Conservation (phyloP, 2,113 vertebrate species). For the Progne subis region DNA sequence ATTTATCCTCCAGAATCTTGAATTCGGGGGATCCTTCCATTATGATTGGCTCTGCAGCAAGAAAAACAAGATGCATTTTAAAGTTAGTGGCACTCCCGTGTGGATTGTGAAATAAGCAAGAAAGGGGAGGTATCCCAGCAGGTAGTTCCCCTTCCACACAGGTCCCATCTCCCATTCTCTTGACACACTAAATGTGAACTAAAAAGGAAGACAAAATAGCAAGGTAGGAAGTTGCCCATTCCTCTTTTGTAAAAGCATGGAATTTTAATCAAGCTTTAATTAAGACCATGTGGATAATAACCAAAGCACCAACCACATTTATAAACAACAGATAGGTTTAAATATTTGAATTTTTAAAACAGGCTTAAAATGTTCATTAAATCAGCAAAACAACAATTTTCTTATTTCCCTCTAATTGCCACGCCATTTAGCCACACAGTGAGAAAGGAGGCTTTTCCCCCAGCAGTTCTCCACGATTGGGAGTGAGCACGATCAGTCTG, state of each 20-base stretch:
- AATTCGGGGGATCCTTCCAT: slow-evolving; percentile 90
- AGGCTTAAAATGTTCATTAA: slow-evolving; percentile 79
- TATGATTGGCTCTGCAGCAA: slow-evolving; percentile 88
- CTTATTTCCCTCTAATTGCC: slow-evolving; percentile 78
- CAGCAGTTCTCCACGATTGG: slow-evolving; percentile 36
- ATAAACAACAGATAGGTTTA: slow-evolving; percentile 66
- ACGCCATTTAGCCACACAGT: slow-evolving; percentile 71
- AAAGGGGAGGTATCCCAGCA: neutral
- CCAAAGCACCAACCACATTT: slow-evolving; percentile 70
- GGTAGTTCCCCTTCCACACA: neutral
- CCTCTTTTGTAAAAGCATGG: slow-evolving; percentile 62
- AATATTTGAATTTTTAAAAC: slow-evolving; percentile 71
- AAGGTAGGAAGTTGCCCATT: slow-evolving; percentile 52
- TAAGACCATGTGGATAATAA: slow-evolving; percentile 75
- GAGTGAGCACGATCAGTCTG: slow-evolving; percentile 1
- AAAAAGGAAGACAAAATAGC: slow-evolving; percentile 48
- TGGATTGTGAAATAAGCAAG: neutral
- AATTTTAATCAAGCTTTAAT: slow-evolving; percentile 80
- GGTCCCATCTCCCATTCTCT: neutral
- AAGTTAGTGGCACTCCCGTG: neutral
- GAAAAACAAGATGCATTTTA: slow-evolving; percentile 30
- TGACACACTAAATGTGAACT: neutral
- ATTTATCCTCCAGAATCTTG: slow-evolving; percentile 87
- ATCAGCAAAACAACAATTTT: slow-evolving; percentile 80
- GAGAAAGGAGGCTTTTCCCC: slow-evolving; percentile 52